Base-by-base conservation (phyloP, 2,797 vertebrate species). In the Scomberomorus guttatus region DNA sequence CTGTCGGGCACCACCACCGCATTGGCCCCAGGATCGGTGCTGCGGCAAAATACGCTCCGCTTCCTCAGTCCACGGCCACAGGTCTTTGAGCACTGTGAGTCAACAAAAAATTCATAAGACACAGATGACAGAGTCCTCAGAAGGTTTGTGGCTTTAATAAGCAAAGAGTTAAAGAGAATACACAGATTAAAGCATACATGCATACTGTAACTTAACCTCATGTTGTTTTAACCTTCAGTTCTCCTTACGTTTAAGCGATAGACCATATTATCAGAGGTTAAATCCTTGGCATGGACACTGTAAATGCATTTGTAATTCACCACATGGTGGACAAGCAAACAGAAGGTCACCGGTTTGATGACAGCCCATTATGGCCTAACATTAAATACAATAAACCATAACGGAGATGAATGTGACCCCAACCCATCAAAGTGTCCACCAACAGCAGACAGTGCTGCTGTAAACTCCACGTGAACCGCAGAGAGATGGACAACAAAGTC, bases 41-140 rank as follows among this genome's bases (percentile, higher is more conserved):
- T 96, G 81, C 92, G 94, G 91, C 98, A 99, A 81, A 95, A 96
- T 86, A 99, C 93, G 6, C 94, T 95, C 0, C 98, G 95, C 82
- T 95, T 98, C 94, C 94, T 96, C 82, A 97, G 66, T 0, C 98
- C 98, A 56, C 98, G 96, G 39, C 98, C 98, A 58, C 98, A 99
- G 2, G 96, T 96, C 94, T 99, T 99, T 68, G 98, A 99, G 92
- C 98, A 99, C 98, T 99, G 85, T 3, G 27, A 64, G 58, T 67
- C 52, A 68, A 14, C 10, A 25, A 34, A 71, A 20, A 61, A 6
- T 2, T 56, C 24, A 37, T 25, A 25, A 63, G 24, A 54, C 6
- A 51, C 18, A 58, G 25, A 57, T 14, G 29, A 65, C 50, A 18
- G 7, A 5, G 20, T 69, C 25, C 59, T 64, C 8, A 13, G 46